Conservation (phyloP, 2,888 invertebrate genomes). For the Polyploca ridens region DNA sequence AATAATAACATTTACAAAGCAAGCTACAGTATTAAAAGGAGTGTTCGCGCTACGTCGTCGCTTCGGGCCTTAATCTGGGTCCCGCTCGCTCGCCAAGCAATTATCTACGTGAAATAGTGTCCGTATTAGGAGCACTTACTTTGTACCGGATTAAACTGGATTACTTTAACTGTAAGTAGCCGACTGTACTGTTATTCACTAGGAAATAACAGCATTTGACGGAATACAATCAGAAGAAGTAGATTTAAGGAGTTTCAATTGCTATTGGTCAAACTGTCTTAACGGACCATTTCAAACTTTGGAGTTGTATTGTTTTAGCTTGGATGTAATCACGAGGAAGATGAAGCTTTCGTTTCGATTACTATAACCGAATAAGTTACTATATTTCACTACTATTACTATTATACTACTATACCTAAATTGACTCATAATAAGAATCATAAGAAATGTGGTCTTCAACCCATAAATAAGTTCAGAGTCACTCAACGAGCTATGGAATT, state of each 20-base stretch:
- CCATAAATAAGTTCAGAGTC: too few species aligned
- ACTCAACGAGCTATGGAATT: too few species aligned
- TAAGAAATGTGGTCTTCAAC: too few species aligned
- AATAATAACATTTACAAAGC: constrained; percentile 24
- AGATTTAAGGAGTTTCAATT: background rate
- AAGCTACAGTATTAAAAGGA: constrained; percentile 48
- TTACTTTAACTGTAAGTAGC: constrained; percentile 73
- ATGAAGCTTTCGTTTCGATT: background rate
- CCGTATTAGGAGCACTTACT: constrained; percentile 76
- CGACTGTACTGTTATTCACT: constrained; percentile 52
- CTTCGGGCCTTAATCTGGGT: constrained; percentile 58
- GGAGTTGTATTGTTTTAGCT: constrained; percentile 1
- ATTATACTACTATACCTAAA: too few species aligned
- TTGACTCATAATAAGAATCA: too few species aligned
- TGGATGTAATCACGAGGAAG: background rate
- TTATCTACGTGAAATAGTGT: constrained; percentile 80
- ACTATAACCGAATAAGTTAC: too few species aligned
- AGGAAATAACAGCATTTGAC: constrained; percentile 52
- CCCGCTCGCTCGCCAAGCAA: constrained; percentile 69
- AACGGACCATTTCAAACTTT: background rate
- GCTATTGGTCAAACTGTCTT: constrained; percentile 4
- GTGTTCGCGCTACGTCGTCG: constrained; percentile 51
- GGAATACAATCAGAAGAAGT: constrained; percentile 21
- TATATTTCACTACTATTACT: too few species aligned
- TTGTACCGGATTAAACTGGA: constrained; percentile 72